These are phyloP conservation scores for Syngnathus acus DNA, from an alignment of 2,797 vertebrate genomes.

Conservation along the genomic window DNA sequence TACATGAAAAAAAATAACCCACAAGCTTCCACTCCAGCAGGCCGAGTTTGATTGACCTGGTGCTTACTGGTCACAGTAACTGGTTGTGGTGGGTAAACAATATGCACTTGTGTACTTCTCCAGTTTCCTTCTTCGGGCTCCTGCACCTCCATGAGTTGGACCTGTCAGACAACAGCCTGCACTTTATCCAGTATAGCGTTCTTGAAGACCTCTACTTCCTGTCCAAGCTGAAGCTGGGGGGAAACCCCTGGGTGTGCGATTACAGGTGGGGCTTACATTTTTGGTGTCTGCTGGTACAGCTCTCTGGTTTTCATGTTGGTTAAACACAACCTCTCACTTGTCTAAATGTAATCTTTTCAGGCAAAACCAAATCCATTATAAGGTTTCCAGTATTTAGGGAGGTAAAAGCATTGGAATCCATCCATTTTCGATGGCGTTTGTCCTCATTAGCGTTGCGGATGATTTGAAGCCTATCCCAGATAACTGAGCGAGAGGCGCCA, in stretches of 20 bases:
- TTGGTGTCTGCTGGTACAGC: neutral
- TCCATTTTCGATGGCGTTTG: neutral
- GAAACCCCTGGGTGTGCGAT: conserved; percentile 89
- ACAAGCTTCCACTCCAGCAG: neutral
- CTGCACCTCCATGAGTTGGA: conserved; percentile 74
- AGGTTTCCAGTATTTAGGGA: neutral
- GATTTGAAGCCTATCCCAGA: neutral
- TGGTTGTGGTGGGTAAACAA: neutral
- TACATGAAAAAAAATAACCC: neutral
- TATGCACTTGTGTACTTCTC: neutral
- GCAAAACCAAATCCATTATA: neutral
- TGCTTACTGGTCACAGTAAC: neutral
- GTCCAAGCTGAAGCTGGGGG: conserved; percentile 77
- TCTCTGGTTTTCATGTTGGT: neutral
- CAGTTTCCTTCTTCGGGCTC: conserved; percentile 57
- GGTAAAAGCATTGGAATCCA: neutral
- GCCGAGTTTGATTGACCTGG: neutral
- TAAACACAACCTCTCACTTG: neutral
- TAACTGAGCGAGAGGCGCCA: neutral
- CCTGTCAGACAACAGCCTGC: conserved; percentile 78
- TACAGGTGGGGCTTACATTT: conserved; percentile 63
- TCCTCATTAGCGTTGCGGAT: neutral
- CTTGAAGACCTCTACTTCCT: conserved; percentile 89
- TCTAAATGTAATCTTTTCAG: neutral
- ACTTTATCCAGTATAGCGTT: conserved; percentile 82